Evolutionary conservation across 2,113 vertebrate species (phyloP).

Genomic region (Pyrgilauda ruficollis): DNA sequence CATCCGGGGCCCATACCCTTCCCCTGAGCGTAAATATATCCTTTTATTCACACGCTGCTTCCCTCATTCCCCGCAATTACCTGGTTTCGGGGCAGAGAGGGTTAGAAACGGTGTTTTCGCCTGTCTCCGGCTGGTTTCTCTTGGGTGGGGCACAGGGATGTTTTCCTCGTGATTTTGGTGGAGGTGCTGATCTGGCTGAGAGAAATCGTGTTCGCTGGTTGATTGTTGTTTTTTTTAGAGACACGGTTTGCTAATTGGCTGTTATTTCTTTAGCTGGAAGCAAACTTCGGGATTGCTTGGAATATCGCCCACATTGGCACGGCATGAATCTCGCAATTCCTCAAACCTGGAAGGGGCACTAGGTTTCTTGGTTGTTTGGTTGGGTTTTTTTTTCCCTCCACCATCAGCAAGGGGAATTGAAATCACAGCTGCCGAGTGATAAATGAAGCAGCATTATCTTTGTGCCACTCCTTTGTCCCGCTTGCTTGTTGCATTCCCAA

Average conservation of each 20-base stretch:
- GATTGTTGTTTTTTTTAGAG: neutral
- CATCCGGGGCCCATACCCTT: neutral
- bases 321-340: no score
- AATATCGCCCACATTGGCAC: rapidly evolving
- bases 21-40: no score
- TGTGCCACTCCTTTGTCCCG: neutral
- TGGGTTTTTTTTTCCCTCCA: neutral
- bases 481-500: neutral
- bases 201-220: neutral
- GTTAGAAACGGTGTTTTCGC: neutral
- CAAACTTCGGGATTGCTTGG: neutral
- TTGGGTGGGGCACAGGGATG: neutral
- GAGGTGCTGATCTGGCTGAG: neutral
- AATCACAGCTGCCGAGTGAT: neutral
- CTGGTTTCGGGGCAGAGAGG: neutral
- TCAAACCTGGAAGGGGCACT: neutral
- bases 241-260: neutral
- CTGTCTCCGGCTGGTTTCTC: neutral
- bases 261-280: neutral
- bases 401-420: neutral
- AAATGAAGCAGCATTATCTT: neutral
- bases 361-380: neutral
- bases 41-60: rapidly evolving
- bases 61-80: neutral
- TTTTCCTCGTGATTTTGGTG: neutral